Evolutionary conservation across 2,113 vertebrate genomes (phyloP), one percentile per base, ranked within the genome.

Genomic region (Picathartes gymnocephalus): DNA sequence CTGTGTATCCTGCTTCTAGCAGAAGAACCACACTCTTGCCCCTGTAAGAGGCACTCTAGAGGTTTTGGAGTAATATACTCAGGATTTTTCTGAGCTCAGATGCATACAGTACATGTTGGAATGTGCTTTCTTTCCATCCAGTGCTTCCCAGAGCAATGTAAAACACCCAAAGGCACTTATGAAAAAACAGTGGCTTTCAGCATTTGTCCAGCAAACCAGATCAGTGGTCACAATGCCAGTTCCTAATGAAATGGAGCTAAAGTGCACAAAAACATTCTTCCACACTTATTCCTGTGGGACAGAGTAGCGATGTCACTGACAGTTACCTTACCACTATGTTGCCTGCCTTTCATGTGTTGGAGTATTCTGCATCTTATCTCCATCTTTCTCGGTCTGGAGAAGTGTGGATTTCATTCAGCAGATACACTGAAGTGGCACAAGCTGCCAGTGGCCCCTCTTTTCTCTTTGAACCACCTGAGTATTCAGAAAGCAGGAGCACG

Each of bases 241-340:
- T 68, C 33, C 33, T 44, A 54, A 25, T 10, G 22, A 30, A 76
- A 64, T 9, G 33, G 27, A 72, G 13, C 9, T 4, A 1, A 82
- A 91, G 13, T 14, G 4, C 12, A 8, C 13, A 21, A 31, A 51
- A 56, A 16, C 3, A 40, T 31, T 61, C 7, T 35, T 15, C 58
- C 24, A 10, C 1, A 1, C 17, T 69, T n/a, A 18, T 5, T 23
- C 10, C 12, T 45, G 11, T 57, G 27, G 9, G 21, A 35, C 15
- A 54, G 35, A 56, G 20, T 24, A 14, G 8, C 0, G 1, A 37
- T 56, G 21, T 10, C 2, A 2, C 44, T 86, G 54, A 30, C 27
- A 44, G 27, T 24, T 61, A 61, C 11, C 42, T 80, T 39, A 54
- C 10, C 7, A 27, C 6, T 71, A 5, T n/a, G 19, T 24, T 73